These are phyloP conservation scores for Syngnathus typhle DNA, from an alignment of 2,113 vertebrate species.

Conservation along the genomic window DNA sequence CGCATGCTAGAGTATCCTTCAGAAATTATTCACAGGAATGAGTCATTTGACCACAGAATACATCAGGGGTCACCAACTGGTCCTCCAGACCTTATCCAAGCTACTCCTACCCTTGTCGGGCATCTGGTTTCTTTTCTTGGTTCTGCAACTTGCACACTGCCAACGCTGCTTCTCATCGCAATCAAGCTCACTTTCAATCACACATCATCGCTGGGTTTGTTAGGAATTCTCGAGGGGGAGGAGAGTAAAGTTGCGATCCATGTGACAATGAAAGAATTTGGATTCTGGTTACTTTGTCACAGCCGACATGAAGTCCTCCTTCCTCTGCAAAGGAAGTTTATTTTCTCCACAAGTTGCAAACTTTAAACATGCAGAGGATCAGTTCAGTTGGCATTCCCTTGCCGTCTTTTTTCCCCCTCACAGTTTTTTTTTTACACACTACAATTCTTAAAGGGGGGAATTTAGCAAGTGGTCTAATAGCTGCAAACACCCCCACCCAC, in stretches of 20 bases:
- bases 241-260: slow-evolving; percentile 11
- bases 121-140: no score
- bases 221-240: slow-evolving; percentile 2
- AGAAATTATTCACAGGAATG: no score
- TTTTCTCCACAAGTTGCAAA: neutral
- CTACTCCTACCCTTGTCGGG: no score
- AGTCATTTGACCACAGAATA: no score
- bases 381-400: neutral
- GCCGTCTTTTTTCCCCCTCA: neutral
- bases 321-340: neutral
- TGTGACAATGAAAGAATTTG: neutral
- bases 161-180: slow-evolving; percentile 5
- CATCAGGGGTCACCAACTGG: no score
- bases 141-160: slow-evolving; percentile 2
- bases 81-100: no score
- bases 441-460: neutral
- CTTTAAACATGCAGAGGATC: slow-evolving; percentile 6
- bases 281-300: slow-evolving; percentile 1
- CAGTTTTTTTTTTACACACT: neutral
- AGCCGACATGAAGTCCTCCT: neutral
- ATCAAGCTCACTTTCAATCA: slow-evolving; percentile 3
- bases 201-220: slow-evolving; percentile 2
- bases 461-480: neutral
- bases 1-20: no score
- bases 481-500: neutral